Evolutionary conservation across 2,888 invertebrate species (phyloP), one percentile per base, ranked within the genome.

Genomic region (Archips crataeganus): DNA sequence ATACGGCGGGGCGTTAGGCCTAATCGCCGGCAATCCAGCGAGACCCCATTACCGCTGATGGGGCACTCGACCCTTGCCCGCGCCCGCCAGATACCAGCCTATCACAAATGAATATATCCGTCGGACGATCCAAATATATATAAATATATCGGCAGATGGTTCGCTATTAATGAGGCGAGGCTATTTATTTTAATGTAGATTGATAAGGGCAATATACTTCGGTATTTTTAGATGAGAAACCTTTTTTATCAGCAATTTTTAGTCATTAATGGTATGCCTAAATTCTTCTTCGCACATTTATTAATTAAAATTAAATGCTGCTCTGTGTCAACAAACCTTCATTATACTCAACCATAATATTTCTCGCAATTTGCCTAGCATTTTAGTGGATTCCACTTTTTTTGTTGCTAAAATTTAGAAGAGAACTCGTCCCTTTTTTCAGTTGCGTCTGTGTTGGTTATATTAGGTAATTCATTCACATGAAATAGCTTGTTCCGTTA

Each of bases 11-110:
- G 85, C 84, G 90, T 91, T 90, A 89, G 82, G 83, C 82, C 85
- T 92, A 92, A 92, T 92, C 90, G 90, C 83, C 82, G 85, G 86
- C 87, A 87, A 88, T 90, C 87, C 87, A 85, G 82, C 84, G 83
- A 84, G 89, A 88, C 88, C 90, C 91, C 87, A 91, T 92, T 92
- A 91, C 87, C 79, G 83, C 80, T 88, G 90, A 91, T 91, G 86
- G 88, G 84, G 81, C 84, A 76, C 78, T 78, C 84, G 85, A 85
- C 87, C 87, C 81, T 74, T 68, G 74, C 75, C 76, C 61, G 81
- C 78, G 32, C 57, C 57, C 75, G 71, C 75, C 76, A 73, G 80
- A 82, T 79, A 79, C 79, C 78, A 51, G 76, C 80, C 83, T 81
- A 83, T 85, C 85, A 83, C 85, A 86, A 85, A 87, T 87, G 86